Conservation (phyloP, 1,140 invertebrate genomes). For the Asbolus verrucosus region DNA sequence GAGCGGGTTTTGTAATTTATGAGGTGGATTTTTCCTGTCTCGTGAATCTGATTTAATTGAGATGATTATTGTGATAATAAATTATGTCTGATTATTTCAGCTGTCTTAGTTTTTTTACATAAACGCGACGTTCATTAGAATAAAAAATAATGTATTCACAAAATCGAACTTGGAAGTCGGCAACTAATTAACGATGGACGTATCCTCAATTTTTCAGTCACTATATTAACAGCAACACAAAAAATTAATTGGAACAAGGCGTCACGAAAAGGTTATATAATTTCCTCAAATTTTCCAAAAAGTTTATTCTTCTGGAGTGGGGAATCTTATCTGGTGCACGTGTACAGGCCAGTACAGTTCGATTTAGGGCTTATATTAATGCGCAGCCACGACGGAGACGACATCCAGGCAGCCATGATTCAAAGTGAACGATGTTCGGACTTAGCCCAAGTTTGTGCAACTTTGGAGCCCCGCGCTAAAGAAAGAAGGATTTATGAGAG, state of each 20-base stretch:
- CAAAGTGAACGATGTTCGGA: slow-evolving; percentile 64
- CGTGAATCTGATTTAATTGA: slow-evolving; percentile 54
- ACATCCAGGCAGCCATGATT: slow-evolving; percentile 62
- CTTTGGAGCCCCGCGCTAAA: slow-evolving; percentile 58
- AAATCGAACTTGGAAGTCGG: background rate
- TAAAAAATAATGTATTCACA: slow-evolving; percentile 11
- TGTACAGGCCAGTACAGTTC: slow-evolving; percentile 43
- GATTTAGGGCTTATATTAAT: slow-evolving; percentile 61
- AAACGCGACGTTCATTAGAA: slow-evolving; percentile 6
- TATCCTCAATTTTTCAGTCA: background rate
- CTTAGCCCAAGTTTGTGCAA: slow-evolving; percentile 64
- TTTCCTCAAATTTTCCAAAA: too few species aligned
- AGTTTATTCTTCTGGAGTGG: too few species aligned
- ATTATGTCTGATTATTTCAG: slow-evolving; percentile 32
- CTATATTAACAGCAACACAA: background rate
- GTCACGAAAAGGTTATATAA: background rate
- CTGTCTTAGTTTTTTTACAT: slow-evolving; percentile 9
- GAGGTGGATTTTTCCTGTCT: slow-evolving; percentile 53
- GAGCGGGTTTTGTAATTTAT: slow-evolving; percentile 54
- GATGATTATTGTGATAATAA: slow-evolving; percentile 51
- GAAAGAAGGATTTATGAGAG: slow-evolving; percentile 63
- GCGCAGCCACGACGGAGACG: slow-evolving; percentile 61
- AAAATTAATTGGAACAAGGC: background rate
- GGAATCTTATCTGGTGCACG: slow-evolving; percentile 17
- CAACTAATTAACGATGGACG: background rate